A percentile compares a stretch with the other conserved stretches of the same genome.
Evolutionary conservation across 2,113 vertebrate genomes (phyloP).

Genomic region (Oryzias curvinotus): DNA sequence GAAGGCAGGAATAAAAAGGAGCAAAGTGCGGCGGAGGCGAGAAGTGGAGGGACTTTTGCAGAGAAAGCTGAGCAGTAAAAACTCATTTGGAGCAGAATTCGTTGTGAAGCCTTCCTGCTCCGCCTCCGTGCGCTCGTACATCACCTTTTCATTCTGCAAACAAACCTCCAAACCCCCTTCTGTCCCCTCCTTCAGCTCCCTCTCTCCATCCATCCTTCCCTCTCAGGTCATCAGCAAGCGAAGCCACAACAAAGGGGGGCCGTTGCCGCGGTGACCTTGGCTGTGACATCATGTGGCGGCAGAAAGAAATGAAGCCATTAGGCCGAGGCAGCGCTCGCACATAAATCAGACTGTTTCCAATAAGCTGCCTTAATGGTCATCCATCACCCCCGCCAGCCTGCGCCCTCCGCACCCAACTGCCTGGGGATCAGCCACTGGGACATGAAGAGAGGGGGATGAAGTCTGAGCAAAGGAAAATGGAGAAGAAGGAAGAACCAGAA

Average conservation of each 20-base stretch:
- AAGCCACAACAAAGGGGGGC: constrained; percentile 96
- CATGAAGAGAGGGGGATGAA: constrained; percentile 62
- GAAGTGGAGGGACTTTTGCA: constrained; percentile 33
- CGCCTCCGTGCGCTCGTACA: constrained; percentile 51
- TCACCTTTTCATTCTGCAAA: constrained; percentile 54
- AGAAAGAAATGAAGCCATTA: constrained; percentile 99
- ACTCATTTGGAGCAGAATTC: constrained; percentile 62
- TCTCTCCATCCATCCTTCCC: constrained; percentile 55
- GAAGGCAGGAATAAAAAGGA: constrained; percentile 52
- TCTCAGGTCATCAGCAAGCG: constrained; percentile 90
- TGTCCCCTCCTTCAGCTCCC: constrained; percentile 51
- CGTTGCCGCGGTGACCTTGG: constrained; percentile 98
- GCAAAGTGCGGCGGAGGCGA: constrained; percentile 73
- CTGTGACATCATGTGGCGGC: constrained; percentile 97
- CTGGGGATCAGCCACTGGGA: constrained; percentile 87
- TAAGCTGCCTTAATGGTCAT: constrained; percentile 99
- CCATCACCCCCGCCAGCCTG: constrained; percentile 85
- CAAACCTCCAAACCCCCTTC: constrained; percentile 54
- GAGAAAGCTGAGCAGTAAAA: constrained; percentile 58
- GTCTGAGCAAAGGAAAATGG: constrained; percentile 25
- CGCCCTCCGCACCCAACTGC: constrained; percentile 71
- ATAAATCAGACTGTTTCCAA: constrained; percentile 99
- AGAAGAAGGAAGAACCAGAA: constrained; percentile 8
- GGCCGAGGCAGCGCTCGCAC: constrained; percentile 93
- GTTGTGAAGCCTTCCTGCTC: constrained; percentile 61